phyloP scores from a whole-genome alignment of 2,797 vertebrate species.

The Poecilia picta region DNA sequence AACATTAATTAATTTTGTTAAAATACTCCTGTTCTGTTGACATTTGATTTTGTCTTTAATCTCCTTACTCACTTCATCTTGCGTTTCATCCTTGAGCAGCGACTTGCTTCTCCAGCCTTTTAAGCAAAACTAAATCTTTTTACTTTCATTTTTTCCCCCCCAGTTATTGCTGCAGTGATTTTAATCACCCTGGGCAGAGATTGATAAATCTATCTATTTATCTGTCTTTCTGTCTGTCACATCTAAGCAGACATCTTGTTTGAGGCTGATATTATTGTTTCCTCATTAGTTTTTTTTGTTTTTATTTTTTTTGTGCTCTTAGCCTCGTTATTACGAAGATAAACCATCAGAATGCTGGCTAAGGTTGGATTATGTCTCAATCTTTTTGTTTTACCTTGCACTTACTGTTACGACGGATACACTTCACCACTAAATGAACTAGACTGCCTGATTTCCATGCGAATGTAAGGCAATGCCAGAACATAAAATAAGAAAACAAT shows the following conservation, averaged over 20 bases:
- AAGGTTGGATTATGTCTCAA: constrained; percentile 56
- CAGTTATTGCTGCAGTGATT: constrained; percentile 14
- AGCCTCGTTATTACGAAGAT: constrained; percentile 41
- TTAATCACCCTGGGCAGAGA: neutral
- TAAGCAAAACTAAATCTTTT: constrained; percentile 12
- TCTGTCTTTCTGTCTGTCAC: too few relatives aligned
- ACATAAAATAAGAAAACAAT: neutral
- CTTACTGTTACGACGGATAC: neutral
- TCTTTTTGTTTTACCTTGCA: constrained; percentile 37
- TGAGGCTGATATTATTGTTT: constrained; percentile 15
- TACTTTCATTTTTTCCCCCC: neutral
- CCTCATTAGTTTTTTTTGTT: constrained; percentile 9
- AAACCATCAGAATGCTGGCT: constrained; percentile 42
- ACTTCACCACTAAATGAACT: neutral
- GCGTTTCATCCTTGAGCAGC: constrained; percentile 30
- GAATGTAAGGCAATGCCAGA: constrained; percentile 42
- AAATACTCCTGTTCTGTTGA: constrained; percentile 32
- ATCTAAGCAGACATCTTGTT: constrained; percentile 26
- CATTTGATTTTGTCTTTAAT: constrained; percentile 54
- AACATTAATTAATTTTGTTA: constrained; percentile 51
- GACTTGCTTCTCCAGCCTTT: constrained; percentile 19
- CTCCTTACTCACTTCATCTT: constrained; percentile 34
- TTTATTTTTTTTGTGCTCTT: constrained; percentile 17
- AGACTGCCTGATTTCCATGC: constrained; percentile 57
- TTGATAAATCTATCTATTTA: constrained; percentile 10